Conservation (phyloP, 2,797 vertebrate species). For the Propithecus perrieri region DNA sequence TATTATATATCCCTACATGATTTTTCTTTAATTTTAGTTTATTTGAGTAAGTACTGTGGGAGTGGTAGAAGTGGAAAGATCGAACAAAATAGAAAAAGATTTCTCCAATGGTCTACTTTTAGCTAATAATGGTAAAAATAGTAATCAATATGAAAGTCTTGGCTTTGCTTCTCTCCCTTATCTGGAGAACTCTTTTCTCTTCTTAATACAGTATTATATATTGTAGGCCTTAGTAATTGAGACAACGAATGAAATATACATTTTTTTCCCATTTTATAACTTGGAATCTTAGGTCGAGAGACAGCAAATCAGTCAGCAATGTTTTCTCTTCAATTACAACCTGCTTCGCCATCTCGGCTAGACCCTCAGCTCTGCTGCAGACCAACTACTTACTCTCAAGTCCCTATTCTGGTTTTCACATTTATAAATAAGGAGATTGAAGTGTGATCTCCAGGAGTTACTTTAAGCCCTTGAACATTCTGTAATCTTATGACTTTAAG, state of each 20-base stretch:
- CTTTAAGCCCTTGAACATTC: not conserved
- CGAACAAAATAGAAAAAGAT: not conserved
- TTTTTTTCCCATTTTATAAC: not conserved
- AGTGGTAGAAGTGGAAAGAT: not conserved
- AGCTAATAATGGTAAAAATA: not conserved
- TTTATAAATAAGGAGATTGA: not conserved
- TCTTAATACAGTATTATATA: not conserved
- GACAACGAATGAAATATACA: not conserved
- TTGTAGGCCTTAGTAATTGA: not conserved
- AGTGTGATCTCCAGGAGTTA: not conserved
- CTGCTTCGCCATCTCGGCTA: not conserved
- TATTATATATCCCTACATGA: not conserved
- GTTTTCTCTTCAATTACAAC: not conserved
- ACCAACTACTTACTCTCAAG: not conserved
- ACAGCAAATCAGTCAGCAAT: not conserved
- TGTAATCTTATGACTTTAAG: not conserved
- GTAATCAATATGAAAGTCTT: not conserved
- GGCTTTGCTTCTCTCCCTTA: not conserved
- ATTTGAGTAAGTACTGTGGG: not conserved
- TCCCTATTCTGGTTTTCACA: not conserved
- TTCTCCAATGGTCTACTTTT: not conserved
- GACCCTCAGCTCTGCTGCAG: not conserved
- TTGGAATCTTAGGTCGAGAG: not conserved
- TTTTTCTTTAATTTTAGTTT: constrained; percentile 21
- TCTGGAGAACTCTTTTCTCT: not conserved